Conservation (phyloP, 1,140 invertebrate species). For the Pseudomyrmex cubaensis region DNA sequence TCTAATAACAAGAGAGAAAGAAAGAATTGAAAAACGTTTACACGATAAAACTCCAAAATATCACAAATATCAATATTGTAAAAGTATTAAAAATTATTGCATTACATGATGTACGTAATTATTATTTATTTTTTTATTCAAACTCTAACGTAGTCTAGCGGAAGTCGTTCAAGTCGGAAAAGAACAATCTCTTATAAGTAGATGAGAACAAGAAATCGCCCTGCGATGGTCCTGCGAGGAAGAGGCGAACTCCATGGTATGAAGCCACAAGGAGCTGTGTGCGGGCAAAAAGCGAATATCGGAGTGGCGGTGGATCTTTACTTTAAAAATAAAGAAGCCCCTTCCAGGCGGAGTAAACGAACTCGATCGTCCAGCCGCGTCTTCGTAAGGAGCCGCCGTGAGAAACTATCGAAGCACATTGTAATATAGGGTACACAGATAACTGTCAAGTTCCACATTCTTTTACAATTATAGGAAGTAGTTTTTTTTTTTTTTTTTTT, state of each 20-base stretch:
- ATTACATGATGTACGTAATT: neutral
- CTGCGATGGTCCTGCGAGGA: neutral
- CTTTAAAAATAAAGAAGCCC: constrained; percentile 69
- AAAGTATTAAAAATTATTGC: neutral
- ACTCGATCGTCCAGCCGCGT: constrained; percentile 2
- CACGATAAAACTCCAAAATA: neutral
- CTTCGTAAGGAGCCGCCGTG: neutral
- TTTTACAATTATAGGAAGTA: too few species aligned
- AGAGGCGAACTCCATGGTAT: too few species aligned
- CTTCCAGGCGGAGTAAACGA: constrained; percentile 51
- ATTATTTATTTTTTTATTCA: neutral
- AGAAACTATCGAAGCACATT: constrained; percentile 2
- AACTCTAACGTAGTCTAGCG: too few species aligned
- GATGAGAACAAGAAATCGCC: neutral
- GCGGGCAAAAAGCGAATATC: neutral
- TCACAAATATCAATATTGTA: neutral
- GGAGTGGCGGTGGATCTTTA: constrained; percentile 10
- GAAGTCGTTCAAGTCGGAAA: too few species aligned
- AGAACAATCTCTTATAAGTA: constrained; percentile 14
- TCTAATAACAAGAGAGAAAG: neutral
- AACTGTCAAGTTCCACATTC: neutral
- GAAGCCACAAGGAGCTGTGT: neutral
- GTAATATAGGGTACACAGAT: neutral
- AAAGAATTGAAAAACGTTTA: neutral
- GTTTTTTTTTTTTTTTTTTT: too few species aligned